These are phyloP conservation scores for Microplitis deprimator DNA, from an alignment of 2,888 invertebrate genomes.

Conservation along the genomic window DNA sequence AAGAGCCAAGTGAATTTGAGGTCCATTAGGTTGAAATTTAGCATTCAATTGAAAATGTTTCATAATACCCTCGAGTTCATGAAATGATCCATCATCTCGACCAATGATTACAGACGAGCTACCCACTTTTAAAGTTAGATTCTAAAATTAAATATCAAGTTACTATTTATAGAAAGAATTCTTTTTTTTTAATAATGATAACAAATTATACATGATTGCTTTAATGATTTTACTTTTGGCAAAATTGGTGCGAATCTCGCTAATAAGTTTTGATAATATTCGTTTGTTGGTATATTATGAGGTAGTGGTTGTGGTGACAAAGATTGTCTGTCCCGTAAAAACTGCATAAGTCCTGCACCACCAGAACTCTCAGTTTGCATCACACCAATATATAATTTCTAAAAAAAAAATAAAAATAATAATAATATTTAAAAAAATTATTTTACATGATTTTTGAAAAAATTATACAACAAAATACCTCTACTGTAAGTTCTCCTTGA, in stretches of 20 bases:
- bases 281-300: constrained; percentile 47
- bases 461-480: constrained; percentile 73
- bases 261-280: constrained; percentile 61
- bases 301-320: constrained; percentile 52
- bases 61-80: constrained; percentile 81
- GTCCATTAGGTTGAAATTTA: constrained; percentile 62
- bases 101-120: constrained; percentile 80
- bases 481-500: constrained; percentile 87
- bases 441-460: background rate
- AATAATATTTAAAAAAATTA: background rate
- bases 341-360: constrained; percentile 66
- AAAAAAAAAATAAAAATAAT: constrained; percentile 60
- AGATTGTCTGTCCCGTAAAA: constrained; percentile 66
- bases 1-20: constrained; percentile 61
- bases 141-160: constrained; percentile 71
- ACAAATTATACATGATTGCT: constrained; percentile 11
- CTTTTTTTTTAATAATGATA: background rate
- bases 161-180: background rate
- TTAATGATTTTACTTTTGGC: constrained; percentile 78
- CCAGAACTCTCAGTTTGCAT: constrained; percentile 75
- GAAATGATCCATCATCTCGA: constrained; percentile 77
- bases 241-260: constrained; percentile 81
- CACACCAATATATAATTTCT: constrained; percentile 79
- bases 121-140: constrained; percentile 82
- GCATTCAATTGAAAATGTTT: constrained; percentile 77